Percentiles rank a stretch among this genome's conserved stretches.
These are phyloP conservation scores for Chromoteleia sp. DNA, from an alignment of 2,888 invertebrate species.

Conservation along the genomic window DNA sequence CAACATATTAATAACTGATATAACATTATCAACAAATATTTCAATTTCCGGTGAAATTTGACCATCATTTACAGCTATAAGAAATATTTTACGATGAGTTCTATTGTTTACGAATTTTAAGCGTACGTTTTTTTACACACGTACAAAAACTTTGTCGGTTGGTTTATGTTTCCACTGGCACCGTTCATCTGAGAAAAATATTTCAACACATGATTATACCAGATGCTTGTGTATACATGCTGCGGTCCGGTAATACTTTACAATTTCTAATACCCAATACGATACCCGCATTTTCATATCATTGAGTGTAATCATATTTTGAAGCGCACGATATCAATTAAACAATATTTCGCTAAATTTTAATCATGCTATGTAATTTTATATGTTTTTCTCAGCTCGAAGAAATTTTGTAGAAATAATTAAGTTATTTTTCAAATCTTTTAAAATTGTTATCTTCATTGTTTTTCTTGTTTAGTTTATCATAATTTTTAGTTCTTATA, in stretches of 20 bases:
- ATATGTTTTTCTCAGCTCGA: too few relatives aligned
- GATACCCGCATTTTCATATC: conserved; percentile 12
- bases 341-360: too few relatives aligned
- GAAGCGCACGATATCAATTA: too few relatives aligned
- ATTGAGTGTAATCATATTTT: not conserved
- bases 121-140: conserved; percentile 31
- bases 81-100: conserved; percentile 18
- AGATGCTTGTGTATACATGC: conserved; percentile 47
- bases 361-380: too few relatives aligned
- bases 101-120: conserved; percentile 44
- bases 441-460: too few relatives aligned
- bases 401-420: too few relatives aligned
- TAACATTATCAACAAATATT: not conserved
- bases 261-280: conserved; percentile 30
- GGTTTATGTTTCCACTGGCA: conserved; percentile 63
- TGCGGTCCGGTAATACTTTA: conserved; percentile 42
- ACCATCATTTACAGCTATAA: conserved; percentile 10
- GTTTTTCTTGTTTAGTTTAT: too few relatives aligned
- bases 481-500: too few relatives aligned
- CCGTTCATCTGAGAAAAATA: conserved; percentile 65
- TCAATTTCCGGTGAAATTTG: conserved; percentile 1
- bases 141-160: conserved; percentile 54
- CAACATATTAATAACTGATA: too few relatives aligned
- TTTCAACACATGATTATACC: conserved; percentile 64
- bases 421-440: too few relatives aligned